phyloP scores from a whole-genome alignment of 2,888 invertebrate genomes.

The Drosophila demipolita region DNA sequence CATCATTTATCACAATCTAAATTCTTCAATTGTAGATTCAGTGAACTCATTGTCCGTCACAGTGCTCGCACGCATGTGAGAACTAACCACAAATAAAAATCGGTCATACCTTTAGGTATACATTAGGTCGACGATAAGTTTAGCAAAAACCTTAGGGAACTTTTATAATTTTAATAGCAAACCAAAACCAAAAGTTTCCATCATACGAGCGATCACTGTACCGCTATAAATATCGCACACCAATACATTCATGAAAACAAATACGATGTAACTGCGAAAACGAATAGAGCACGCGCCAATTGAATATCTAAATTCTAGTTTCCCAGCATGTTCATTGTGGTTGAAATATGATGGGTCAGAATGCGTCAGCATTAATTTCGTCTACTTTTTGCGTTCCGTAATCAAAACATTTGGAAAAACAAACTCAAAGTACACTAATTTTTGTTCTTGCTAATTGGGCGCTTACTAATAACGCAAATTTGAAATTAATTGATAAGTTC shows the following conservation, averaged over 20 bases:
- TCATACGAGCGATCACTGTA: neutral
- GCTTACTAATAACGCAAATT: conserved; percentile 16
- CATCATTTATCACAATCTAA: conserved; percentile 24
- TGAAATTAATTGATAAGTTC: conserved; percentile 6
- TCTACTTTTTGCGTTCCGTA: conserved; percentile 5
- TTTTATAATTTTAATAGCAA: neutral
- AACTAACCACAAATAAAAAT: neutral
- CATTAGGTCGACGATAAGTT: neutral
- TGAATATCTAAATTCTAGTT: neutral
- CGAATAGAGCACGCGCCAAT: conserved; percentile 37
- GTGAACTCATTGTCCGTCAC: neutral
- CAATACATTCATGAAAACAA: neutral
- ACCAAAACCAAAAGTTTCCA: neutral
- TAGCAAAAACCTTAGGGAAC: neutral
- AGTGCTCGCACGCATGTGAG: neutral
- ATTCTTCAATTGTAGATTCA: conserved; percentile 2
- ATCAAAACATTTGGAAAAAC: conserved; percentile 37
- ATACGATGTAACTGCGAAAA: neutral
- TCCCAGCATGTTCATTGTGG: neutral
- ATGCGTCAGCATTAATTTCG: conserved; percentile 25
- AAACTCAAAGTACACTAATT: conserved; percentile 15
- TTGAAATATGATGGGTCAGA: conserved; percentile 24
- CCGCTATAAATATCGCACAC: conserved; percentile 27
- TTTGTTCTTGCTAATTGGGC: conserved; percentile 22
- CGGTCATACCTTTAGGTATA: neutral